These are phyloP conservation scores for Trigoniulus corallinus DNA, from an alignment of 1,140 invertebrate genomes.

Conservation along the genomic window DNA sequence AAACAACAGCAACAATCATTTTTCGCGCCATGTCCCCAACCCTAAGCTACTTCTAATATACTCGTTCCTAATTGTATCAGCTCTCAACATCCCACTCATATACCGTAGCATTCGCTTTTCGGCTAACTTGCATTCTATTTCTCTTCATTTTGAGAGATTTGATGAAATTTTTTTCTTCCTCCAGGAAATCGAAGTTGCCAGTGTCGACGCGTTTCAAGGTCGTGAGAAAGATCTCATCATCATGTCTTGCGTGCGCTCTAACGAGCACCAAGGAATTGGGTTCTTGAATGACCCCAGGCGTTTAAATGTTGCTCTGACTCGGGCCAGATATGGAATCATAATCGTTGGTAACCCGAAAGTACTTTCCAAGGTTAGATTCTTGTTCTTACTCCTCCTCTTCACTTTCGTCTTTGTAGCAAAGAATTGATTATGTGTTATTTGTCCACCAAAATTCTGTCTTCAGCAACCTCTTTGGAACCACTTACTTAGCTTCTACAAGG, in stretches of 20 bases:
- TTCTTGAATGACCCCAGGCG: conserved; percentile 95
- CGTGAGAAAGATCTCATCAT: conserved; percentile 96
- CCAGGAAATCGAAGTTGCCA: conserved; percentile 92
- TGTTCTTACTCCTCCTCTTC: no score
- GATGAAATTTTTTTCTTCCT: conserved; percentile 2
- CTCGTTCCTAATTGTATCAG: no score
- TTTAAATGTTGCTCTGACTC: conserved; percentile 92
- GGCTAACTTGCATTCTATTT: background rate
- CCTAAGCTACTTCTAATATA: no score
- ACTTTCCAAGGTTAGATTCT: conserved; percentile 60
- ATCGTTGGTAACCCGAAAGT: conserved; percentile 99
- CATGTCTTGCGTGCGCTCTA: conserved; percentile 77
- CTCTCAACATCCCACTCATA: no score
- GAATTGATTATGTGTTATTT: no score
- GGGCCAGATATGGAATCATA: conserved; percentile 95
- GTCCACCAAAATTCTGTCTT: conserved; percentile 12
- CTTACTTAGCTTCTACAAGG: conserved; percentile 92
- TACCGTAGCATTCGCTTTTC: no score
- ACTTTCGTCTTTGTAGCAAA: no score
- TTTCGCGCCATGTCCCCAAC: no score
- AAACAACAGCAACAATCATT: no score
- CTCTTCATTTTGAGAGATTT: background rate
- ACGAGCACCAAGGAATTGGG: conserved; percentile 78
- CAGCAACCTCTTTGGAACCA: conserved; percentile 96
- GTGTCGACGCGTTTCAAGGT: conserved; percentile 91